Percentiles rank a stretch among this genome's conserved stretches.
These are phyloP conservation scores for Bombus polaris DNA, from an alignment of 1,140 invertebrate species.

Conservation along the genomic window DNA sequence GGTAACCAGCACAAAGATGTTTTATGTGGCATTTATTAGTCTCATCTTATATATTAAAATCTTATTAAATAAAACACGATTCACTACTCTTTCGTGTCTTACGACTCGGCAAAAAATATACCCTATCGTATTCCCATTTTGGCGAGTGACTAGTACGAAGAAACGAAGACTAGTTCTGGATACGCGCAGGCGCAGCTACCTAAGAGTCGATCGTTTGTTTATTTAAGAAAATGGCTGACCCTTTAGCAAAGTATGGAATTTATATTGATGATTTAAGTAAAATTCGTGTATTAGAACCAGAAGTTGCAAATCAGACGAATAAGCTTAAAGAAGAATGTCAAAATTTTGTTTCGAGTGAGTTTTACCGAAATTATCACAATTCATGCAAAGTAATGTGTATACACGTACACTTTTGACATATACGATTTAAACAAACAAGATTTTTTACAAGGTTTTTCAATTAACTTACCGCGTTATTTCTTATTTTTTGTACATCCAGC, in stretches of 20 bases:
- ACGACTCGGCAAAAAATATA: constrained; percentile 16
- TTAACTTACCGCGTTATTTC: constrained; percentile 19
- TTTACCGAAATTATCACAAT: neutral
- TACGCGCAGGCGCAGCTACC: constrained; percentile 41
- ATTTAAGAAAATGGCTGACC: constrained; percentile 86
- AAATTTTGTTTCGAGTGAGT: constrained; percentile 91
- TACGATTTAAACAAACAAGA: neutral
- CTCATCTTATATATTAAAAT: constrained; percentile 15
- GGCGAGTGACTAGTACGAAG: constrained; percentile 41
- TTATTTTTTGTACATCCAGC: constrained; percentile 5
- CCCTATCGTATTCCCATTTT: constrained; percentile 47
- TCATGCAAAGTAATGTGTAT: neutral
- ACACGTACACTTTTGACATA: neutral
- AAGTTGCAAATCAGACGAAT: constrained; percentile 88
- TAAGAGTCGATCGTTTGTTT: constrained; percentile 40
- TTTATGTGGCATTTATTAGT: constrained; percentile 32
- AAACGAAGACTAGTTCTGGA: constrained; percentile 41
- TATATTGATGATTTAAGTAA: constrained; percentile 95
- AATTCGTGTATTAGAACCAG: constrained; percentile 91
- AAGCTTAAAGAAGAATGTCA: constrained; percentile 92
- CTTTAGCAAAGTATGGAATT: constrained; percentile 88
- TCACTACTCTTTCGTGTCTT: constrained; percentile 24
- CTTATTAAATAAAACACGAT: constrained; percentile 17
- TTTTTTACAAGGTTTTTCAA: neutral
- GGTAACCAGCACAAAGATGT: neutral